Conservation (phyloP, 2,113 vertebrate species). For the Calidris pygmaea region DNA sequence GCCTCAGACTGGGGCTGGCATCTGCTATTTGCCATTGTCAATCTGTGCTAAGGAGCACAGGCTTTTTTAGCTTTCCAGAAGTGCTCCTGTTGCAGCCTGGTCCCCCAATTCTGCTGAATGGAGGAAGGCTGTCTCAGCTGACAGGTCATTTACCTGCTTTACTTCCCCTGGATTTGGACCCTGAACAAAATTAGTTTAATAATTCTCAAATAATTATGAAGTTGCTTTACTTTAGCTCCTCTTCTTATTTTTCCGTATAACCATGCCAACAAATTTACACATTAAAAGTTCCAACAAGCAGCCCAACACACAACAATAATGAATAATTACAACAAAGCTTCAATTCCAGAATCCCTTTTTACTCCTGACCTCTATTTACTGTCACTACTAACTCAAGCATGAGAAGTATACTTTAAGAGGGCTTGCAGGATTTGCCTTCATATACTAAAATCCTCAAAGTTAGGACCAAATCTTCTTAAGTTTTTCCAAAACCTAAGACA, state of each 20-base stretch:
- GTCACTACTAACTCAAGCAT: neutral
- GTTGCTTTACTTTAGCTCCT: neutral
- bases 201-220: neutral
- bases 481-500: neutral
- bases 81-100: neutral
- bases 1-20: fast-evolving
- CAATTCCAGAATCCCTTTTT: neutral
- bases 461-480: neutral
- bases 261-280: neutral
- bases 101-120: neutral
- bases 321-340: neutral
- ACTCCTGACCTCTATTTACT: neutral
- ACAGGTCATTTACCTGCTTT: neutral
- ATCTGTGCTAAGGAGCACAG: neutral
- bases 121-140: neutral
- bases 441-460: neutral
- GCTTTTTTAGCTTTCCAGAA: neutral
- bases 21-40: fast-evolving
- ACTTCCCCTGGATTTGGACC: neutral
- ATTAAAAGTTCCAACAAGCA: neutral
- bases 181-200: neutral
- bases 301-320: neutral
- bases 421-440: neutral
- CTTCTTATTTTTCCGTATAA: neutral
- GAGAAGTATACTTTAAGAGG: neutral